Conservation (phyloP, 2,113 vertebrate genomes). For the Dipodomys merriami region DNA sequence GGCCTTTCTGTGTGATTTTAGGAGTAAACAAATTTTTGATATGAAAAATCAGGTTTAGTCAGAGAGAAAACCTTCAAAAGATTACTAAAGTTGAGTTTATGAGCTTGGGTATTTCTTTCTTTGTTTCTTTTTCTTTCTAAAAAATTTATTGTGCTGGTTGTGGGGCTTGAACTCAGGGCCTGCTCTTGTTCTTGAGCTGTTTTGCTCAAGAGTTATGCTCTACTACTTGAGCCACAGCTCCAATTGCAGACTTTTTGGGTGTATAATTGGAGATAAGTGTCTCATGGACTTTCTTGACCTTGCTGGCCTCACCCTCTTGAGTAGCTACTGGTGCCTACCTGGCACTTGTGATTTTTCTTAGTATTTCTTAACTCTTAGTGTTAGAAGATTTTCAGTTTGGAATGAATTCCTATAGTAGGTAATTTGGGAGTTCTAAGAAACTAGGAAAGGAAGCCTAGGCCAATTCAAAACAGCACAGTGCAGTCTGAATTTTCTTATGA, state of each 20-base stretch:
- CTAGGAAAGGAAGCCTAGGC: background rate
- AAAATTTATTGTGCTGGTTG: too few relatives aligned
- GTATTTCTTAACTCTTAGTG: background rate
- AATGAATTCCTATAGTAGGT: background rate
- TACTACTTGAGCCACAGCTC: too few relatives aligned
- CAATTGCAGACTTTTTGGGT: too few relatives aligned
- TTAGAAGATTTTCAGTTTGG: background rate
- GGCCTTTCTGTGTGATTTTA: background rate
- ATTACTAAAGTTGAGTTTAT: background rate
- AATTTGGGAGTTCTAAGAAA: slow-evolving; percentile 3
- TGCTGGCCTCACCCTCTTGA: too few relatives aligned
- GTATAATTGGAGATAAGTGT: too few relatives aligned
- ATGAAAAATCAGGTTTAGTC: background rate
- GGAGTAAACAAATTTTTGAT: slow-evolving; percentile 26
- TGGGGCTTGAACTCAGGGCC: too few relatives aligned
- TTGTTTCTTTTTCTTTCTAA: background rate
- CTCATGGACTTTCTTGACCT: too few relatives aligned
- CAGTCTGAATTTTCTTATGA: slow-evolving; percentile 2
- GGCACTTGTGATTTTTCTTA: too few relatives aligned
- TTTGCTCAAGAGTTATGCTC: too few relatives aligned
- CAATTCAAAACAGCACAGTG: background rate
- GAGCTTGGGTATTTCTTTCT: background rate
- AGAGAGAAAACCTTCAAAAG: slow-evolving; percentile 34
- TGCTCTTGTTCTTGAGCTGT: too few relatives aligned
- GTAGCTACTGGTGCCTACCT: too few relatives aligned